Base-by-base conservation (phyloP, 2,888 invertebrate species). In the Mechanitis messenoides region DNA sequence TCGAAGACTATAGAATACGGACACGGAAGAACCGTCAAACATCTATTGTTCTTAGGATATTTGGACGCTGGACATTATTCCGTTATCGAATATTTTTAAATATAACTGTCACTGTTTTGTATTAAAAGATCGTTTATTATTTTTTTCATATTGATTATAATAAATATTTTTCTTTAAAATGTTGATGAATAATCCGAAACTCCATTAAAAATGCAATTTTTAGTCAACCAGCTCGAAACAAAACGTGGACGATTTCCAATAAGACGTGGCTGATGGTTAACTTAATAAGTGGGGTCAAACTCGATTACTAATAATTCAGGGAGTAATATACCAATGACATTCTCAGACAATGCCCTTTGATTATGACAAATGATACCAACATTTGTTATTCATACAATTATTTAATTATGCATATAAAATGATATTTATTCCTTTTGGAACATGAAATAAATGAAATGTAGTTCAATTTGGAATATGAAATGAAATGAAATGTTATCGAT, bases 31-130 rank as follows among this genome's bases (percentile, higher is more conserved):
- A 71, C 67, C 9, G 71, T 77, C 3, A 86, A 79, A 64, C 86
- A 88, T 71, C 72, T 88, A 5, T 69, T 87, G n/a, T 88, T 88
- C 69, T 85, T 87, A 0, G 88, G 88, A 4, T 83, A 72, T 71
- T 72, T 79, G 3, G 88, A 88, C 55, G 86, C 88, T 3, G 88
- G 88, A 2, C 88, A 88, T 66, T 88, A 88, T 63, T 87, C 85
- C 73, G 88, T 88, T 65, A 71, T 88, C 58, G 86, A 87, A 69
- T 84, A 80, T 65, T 68, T 65, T 64, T 81, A 61, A 77, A 4
- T 68, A 68, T 65, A 65, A 67, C 60, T 66, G 62, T 45, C 2
- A 35, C 35, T 35, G 67, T 46, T 11, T 28, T 7, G 45, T 66
- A 64, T 67, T 59, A 58, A 45, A 46, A 45, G 57, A 63, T 60